Base-by-base conservation (phyloP, 2,888 invertebrate genomes). In the Beris chalybata region DNA sequence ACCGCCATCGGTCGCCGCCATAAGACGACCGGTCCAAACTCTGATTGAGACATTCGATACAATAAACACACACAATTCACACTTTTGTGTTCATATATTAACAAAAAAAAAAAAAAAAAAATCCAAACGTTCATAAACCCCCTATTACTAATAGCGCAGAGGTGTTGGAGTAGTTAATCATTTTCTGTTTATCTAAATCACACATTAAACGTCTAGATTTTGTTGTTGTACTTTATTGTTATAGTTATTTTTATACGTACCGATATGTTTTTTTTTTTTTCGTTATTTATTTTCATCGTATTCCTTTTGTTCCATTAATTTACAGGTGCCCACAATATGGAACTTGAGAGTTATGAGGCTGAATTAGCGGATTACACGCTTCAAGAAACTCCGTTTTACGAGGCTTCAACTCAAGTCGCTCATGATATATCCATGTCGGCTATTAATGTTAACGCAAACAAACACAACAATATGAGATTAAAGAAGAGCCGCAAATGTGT, bases 401-500 rank as follows among this genome's bases (percentile, higher is more conserved):
- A 72, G 52, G 67, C 64, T 55, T 44, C 59, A 59, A 63, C 65
- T 53, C 47, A 64, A 48, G 44, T 66, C 63, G 47, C 48, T 12
- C 59, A 67, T 67, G 66, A 69, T 57, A 67, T 67, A 64, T 70
- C 66, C 43, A 66, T 69, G 68, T 67, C 69, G 66, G 65, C 70
- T 55, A 58, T 66, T 7, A 64, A 67, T 54, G 65, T 58, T 53
- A 70, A 67, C 63, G 32, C 65, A 29, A 58, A 53, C n/a, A 64
- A 67, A 67, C 58, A 59, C 47, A 64, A 38, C 57, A 56, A 55
- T 56, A 80, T 80, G 79, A 76, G 81, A 72, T 74, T 80, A 70
- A 80, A 80, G 74, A 80, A 80, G 75, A 80, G 78, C 75, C 78
- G 81, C 55, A 78, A 78, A 76, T 67, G 65, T 56, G 80, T 80